A percentile compares a stretch with the other conserved stretches of the same genome.
phyloP scores from a whole-genome alignment of 2,113 vertebrate species.

The Nothocercus nigrocapillus region DNA sequence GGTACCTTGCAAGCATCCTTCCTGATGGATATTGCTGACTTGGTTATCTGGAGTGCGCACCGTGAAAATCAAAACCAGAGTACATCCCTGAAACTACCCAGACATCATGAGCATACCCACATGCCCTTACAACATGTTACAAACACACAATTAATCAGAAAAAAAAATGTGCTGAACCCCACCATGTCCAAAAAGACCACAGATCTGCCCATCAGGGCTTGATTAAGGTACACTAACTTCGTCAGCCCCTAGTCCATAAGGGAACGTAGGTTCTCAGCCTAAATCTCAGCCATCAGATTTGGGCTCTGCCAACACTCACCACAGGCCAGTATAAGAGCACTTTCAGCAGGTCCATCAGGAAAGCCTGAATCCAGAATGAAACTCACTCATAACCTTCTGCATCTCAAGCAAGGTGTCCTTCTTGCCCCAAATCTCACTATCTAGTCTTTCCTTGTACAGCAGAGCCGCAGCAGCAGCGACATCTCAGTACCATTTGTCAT shows the following conservation, averaged over 20 bases:
- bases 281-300: not conserved
- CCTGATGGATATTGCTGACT: no score
- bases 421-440: not conserved
- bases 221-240: rapidly evolving
- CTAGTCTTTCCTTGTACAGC: rapidly evolving
- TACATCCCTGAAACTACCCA: rapidly evolving
- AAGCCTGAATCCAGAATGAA: rapidly evolving
- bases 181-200: rapidly evolving
- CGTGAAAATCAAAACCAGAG: not conserved
- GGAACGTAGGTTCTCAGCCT: not conserved
- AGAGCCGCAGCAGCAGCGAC: not conserved
- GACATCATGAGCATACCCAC: rapidly evolving
- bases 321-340: not conserved
- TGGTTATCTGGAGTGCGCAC: not conserved
- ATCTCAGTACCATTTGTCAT: not conserved
- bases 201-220: not conserved
- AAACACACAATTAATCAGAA: rapidly evolving
- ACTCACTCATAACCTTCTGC: rapidly evolving
- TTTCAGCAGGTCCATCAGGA: not conserved
- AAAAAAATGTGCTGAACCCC: rapidly evolving
- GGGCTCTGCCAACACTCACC: rapidly evolving
- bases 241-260: rapidly evolving
- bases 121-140: not conserved
- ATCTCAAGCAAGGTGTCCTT: no score
- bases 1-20: not conserved